Conservation (phyloP, 2,113 vertebrate genomes). For the Ictalurus punctatus region DNA sequence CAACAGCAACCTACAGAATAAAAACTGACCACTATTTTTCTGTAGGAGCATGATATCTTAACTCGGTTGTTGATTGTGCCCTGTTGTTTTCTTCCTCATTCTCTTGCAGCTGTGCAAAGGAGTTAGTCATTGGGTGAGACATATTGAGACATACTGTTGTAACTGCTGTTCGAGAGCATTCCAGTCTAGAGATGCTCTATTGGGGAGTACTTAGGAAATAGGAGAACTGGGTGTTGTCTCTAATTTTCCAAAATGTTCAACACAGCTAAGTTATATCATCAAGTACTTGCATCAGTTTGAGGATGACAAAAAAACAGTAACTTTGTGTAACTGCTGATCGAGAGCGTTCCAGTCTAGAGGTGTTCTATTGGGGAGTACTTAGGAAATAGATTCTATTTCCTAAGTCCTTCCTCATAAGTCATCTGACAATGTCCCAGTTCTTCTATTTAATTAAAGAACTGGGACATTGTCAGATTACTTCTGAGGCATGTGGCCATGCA, state of each 20-base stretch:
- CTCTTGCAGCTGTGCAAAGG: not conserved
- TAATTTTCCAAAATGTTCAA: too few species aligned
- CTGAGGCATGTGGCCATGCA: not conserved
- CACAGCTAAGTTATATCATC: not conserved
- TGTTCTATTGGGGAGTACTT: not conserved
- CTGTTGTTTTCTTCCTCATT: not conserved
- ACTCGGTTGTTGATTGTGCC: not conserved
- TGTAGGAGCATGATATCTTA: not conserved
- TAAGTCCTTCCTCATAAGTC: too few species aligned
- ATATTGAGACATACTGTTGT: not conserved
- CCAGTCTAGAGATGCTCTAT: not conserved
- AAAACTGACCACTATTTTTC: not conserved
- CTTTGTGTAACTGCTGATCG: not conserved
- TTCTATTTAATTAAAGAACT: not conserved
- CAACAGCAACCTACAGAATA: not conserved
- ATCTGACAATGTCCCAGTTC: too few species aligned
- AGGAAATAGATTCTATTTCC: not conserved
- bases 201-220: not conserved
- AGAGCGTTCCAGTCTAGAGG: not conserved
- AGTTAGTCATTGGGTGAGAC: not conserved
- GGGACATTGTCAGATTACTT: not conserved
- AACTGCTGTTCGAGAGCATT: not conserved
- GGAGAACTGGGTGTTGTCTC: too few species aligned
- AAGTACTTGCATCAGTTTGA: too few species aligned
- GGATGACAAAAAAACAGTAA: too few species aligned